A percentile compares a stretch with the other conserved stretches of the same genome.
Evolutionary conservation across 2,888 invertebrate species (phyloP).

Genomic region (Macrosoma leucophasiata): DNA sequence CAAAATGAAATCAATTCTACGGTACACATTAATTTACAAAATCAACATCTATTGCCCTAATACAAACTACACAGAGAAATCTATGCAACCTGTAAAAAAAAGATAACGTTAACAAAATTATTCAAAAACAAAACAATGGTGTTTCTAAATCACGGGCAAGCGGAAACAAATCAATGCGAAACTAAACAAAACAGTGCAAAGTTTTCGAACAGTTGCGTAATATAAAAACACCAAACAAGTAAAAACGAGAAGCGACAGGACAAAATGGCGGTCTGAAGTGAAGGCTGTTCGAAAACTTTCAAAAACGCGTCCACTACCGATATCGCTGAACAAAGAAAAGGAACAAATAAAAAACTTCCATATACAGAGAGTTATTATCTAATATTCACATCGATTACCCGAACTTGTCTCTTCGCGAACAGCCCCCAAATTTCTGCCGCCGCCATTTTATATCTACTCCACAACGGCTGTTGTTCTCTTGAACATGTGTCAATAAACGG

Average conservation of each 20-base stretch:
- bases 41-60: too few relatives aligned
- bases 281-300: constrained; percentile 83
- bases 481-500: too few relatives aligned
- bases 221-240: constrained; percentile 52
- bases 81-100: too few relatives aligned
- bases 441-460: constrained; percentile 51
- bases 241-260: constrained; percentile 44
- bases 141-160: too few relatives aligned
- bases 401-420: constrained; percentile 70
- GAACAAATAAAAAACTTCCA: constrained; percentile 55
- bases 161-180: constrained; percentile 2
- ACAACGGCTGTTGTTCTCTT: constrained; percentile 65
- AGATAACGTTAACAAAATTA: too few relatives aligned
- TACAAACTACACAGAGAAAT: too few relatives aligned
- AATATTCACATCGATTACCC: constrained; percentile 52
- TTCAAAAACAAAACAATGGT: too few relatives aligned
- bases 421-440: constrained; percentile 77
- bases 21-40: too few relatives aligned
- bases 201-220: constrained; percentile 77
- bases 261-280: constrained; percentile 71
- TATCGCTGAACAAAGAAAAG: constrained; percentile 54
- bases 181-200: constrained; percentile 59
- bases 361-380: constrained; percentile 47
- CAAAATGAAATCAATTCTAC: too few relatives aligned
- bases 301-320: constrained; percentile 42